These are phyloP conservation scores for Saturnia japonica DNA, from an alignment of 2,888 invertebrate species.

Conservation along the genomic window DNA sequence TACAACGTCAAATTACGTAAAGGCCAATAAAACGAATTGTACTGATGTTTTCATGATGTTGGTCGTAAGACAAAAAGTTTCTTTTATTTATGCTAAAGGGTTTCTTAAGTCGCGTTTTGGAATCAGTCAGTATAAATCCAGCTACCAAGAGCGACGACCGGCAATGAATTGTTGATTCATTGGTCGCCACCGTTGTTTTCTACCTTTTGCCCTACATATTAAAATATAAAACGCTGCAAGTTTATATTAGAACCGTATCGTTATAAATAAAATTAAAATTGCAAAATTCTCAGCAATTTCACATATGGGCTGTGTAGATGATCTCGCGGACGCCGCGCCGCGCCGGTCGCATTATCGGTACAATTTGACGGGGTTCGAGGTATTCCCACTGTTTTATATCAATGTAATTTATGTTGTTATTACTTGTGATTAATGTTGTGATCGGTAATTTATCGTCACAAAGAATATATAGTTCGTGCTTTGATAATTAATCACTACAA, in stretches of 20 bases:
- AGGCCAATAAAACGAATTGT: no score
- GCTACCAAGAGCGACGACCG: no score
- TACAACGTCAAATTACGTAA: no score
- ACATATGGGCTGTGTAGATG: slow-evolving; percentile 77
- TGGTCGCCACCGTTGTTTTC: no score
- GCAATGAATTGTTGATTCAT: no score
- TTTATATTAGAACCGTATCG: slow-evolving; percentile 43
- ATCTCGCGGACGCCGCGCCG: slow-evolving; percentile 65
- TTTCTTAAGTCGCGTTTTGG: no score
- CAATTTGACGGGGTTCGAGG: slow-evolving; percentile 68
- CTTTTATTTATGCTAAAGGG: no score
- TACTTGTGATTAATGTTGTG: slow-evolving; percentile 74
- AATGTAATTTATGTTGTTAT: slow-evolving; percentile 76
- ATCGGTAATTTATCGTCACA: slow-evolving; percentile 39
- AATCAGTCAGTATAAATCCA: no score
- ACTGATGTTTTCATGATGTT: no score
- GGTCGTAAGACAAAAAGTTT: no score
- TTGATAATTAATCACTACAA: slow-evolving; percentile 11
- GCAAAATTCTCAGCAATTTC: slow-evolving; percentile 80
- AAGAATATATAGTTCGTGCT: slow-evolving; percentile 16
- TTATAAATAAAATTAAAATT: slow-evolving; percentile 82
- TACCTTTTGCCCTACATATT: no score
- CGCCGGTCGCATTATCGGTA: slow-evolving; percentile 62
- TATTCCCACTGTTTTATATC: slow-evolving; percentile 68
- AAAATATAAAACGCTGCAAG: slow-evolving; percentile 28